These are phyloP conservation scores for Parapristionchus giblindavisi DNA, from an alignment of 2,888 invertebrate species.

Conservation along the genomic window DNA sequence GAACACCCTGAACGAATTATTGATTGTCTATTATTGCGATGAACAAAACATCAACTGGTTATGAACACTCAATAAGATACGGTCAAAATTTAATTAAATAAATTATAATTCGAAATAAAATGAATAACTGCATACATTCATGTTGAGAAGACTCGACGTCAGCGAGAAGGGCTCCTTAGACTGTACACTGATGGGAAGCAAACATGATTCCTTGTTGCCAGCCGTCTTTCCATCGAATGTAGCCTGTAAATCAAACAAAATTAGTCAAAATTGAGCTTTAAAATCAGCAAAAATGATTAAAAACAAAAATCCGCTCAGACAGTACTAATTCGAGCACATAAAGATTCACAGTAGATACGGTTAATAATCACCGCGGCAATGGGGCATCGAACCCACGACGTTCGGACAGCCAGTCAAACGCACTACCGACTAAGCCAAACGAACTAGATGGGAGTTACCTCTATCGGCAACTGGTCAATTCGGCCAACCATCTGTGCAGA, in stretches of 20 bases:
- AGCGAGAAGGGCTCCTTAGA: constrained; percentile 52
- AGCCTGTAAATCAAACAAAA: not conserved
- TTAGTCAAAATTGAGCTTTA: not conserved
- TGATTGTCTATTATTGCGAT: not conserved
- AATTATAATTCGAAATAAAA: not conserved
- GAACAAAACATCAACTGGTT: not conserved
- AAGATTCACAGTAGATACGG: not conserved
- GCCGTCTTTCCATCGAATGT: constrained; percentile 18
- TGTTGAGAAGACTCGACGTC: constrained; percentile 45
- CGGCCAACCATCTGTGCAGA: constrained; percentile 53
- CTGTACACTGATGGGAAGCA: constrained; percentile 41
- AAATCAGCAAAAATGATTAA: not conserved
- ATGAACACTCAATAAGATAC: not conserved
- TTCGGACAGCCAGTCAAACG: not conserved
- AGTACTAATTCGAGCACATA: constrained; percentile 31
- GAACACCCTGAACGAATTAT: constrained; percentile 47
- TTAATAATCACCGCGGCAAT: constrained; percentile 5
- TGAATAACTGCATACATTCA: constrained; percentile 41
- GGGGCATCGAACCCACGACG: not conserved
- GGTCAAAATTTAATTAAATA: not conserved
- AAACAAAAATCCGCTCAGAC: constrained; percentile 32
- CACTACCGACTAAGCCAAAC: constrained; percentile 9
- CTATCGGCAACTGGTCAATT: constrained; percentile 47
- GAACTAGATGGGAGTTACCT: constrained; percentile 36
- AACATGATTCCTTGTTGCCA: constrained; percentile 19